Percentiles rank a stretch among this genome's conserved stretches.
Evolutionary conservation across 2,797 vertebrate species (phyloP).

Genomic region (Enteromius mattozi): DNA sequence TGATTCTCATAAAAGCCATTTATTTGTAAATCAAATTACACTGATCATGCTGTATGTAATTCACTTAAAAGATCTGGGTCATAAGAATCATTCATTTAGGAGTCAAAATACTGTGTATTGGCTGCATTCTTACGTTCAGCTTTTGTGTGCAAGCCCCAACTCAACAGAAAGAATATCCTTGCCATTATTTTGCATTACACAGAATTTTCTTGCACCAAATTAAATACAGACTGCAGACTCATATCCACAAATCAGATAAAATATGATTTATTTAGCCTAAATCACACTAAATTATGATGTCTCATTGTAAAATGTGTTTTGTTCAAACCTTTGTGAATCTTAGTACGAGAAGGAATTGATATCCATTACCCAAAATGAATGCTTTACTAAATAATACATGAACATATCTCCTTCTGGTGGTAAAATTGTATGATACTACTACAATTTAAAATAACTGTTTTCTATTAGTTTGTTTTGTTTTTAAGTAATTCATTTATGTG

Average conservation of each 20-base stretch:
- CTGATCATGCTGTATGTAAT: not conserved
- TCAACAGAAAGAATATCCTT: not conserved
- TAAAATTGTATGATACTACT: not conserved
- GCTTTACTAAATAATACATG: too few species aligned
- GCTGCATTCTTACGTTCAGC: not conserved
- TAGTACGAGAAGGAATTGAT: not conserved
- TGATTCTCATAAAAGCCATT: not conserved
- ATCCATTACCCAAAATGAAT: too few species aligned
- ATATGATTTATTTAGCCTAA: not conserved
- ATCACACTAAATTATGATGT: not conserved
- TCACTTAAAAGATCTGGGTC: not conserved
- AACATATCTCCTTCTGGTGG: too few species aligned
- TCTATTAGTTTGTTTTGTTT: not conserved
- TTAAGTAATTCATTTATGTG: not conserved
- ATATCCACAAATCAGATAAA: not conserved
- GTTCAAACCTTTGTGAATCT: not conserved
- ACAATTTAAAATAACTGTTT: not conserved
- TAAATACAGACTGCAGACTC: constrained; percentile 1
- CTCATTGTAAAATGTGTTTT: not conserved
- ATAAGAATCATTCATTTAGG: not conserved
- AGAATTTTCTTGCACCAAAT: not conserved
- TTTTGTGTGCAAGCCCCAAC: not conserved
- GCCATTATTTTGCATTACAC: not conserved
- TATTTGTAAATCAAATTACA: not conserved
- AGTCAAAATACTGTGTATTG: not conserved